These are phyloP conservation scores for Mnemiopsis leidyi DNA, from an alignment of 37 sponge, comb jelly and placozoan genomes.

Conservation along the genomic window DNA sequence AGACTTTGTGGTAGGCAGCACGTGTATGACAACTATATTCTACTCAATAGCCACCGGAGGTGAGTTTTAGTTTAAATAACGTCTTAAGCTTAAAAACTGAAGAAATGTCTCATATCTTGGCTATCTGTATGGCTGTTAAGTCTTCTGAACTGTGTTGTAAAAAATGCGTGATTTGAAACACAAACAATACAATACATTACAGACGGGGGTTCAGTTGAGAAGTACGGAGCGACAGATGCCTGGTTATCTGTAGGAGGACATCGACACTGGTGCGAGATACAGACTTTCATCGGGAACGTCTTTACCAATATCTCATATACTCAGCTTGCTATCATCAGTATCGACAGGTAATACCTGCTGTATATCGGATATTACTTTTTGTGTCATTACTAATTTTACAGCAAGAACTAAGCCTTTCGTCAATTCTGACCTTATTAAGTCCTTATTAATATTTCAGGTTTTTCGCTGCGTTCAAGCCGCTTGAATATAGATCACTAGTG, in stretches of 20 bases:
- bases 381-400: too few relatives aligned
- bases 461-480: neutral
- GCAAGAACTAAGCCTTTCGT: neutral
- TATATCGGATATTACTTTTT: too few relatives aligned
- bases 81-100: too few relatives aligned
- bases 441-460: neutral
- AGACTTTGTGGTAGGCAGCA: neutral
- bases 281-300: neutral
- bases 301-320: neutral
- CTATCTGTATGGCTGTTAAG: too few relatives aligned
- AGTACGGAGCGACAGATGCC: neutral
- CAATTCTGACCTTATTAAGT: neutral
- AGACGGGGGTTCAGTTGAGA: neutral
- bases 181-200: neutral
- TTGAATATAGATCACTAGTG: neutral
- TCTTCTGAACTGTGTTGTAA: too few relatives aligned
- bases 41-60: neutral
- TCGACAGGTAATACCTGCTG: neutral
- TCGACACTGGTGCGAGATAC: conserved; percentile 29
- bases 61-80: too few relatives aligned
- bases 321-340: conserved; percentile 15
- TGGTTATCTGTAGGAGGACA: neutral
- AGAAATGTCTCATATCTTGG: too few relatives aligned
- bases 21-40: neutral
- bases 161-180: too few relatives aligned